A percentile compares a stretch with the other conserved stretches of the same genome.
These are phyloP conservation scores for Wasmannia auropunctata DNA, from an alignment of 1,140 invertebrate species.

Conservation along the genomic window DNA sequence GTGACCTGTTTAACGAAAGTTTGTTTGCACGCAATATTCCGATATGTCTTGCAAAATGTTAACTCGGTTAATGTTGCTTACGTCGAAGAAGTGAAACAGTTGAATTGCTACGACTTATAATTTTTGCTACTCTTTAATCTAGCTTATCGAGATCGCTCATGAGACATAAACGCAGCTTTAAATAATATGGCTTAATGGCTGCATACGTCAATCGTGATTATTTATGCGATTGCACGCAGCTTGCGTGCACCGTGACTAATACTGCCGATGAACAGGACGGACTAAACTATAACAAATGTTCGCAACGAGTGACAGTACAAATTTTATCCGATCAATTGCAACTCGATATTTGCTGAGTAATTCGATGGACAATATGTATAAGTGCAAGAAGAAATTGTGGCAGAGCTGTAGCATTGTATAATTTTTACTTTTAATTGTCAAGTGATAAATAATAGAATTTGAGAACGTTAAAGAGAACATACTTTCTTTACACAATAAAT, in stretches of 20 bases:
- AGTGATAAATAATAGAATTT: not conserved
- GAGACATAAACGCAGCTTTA: conserved; percentile 23
- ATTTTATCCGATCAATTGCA: conserved; percentile 66
- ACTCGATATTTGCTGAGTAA: conserved; percentile 46
- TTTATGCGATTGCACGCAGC: conserved; percentile 67
- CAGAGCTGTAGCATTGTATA: not conserved
- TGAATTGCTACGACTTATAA: not conserved
- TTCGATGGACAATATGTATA: not conserved
- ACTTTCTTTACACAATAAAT: not conserved
- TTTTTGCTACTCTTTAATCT: not conserved
- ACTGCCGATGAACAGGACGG: conserved; percentile 23
- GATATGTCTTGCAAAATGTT: conserved; percentile 25
- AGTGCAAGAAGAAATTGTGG: not conserved
- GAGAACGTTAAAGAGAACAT: too few species aligned
- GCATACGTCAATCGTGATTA: conserved; percentile 53
- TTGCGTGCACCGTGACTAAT: conserved; percentile 66
- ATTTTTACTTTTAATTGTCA: not conserved
- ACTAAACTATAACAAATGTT: conserved; percentile 48
- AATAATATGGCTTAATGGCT: conserved; percentile 48
- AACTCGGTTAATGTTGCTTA: conserved; percentile 34
- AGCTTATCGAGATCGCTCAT: not conserved
- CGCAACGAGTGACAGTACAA: conserved; percentile 49
- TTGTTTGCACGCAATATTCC: conserved; percentile 32
- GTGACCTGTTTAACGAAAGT: conserved; percentile 39
- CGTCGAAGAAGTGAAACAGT: conserved; percentile 5